A percentile compares a stretch with the other conserved stretches of the same genome.
These are phyloP conservation scores for Turnix velox DNA, from an alignment of 2,113 vertebrate species.

Conservation along the genomic window DNA sequence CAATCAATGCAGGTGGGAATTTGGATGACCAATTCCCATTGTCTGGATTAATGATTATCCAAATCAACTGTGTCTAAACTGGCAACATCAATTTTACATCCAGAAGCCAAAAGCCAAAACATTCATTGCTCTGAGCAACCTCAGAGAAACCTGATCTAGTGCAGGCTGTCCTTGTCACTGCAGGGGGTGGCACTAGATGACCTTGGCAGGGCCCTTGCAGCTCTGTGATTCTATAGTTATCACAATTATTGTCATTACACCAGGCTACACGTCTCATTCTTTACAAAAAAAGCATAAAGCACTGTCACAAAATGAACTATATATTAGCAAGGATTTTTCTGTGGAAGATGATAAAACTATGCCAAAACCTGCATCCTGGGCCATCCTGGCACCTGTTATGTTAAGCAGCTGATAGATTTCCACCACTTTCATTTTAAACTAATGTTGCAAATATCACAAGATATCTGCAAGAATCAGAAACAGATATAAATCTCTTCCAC, in stretches of 20 bases:
- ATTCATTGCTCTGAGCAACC: not conserved
- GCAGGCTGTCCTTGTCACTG: no score
- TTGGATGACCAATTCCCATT: not conserved
- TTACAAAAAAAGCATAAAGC: accelerated
- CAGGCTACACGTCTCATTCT: not conserved
- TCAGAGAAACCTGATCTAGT: no score
- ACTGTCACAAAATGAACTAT: not conserved
- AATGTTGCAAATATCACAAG: not conserved
- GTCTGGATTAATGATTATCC: not conserved
- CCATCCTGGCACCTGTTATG: not conserved
- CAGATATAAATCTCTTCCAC: not conserved
- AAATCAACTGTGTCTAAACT: not conserved
- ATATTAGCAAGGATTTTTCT: not conserved
- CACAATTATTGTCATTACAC: not conserved
- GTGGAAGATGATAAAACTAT: not conserved
- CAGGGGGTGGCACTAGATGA: no score
- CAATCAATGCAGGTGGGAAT: not conserved
- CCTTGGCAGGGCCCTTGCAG: no score
- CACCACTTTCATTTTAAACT: not conserved
- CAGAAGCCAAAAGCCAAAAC: not conserved
- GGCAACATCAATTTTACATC: not conserved
- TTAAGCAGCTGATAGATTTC: not conserved
- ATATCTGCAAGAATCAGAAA: not conserved
- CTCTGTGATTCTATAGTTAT: no score
- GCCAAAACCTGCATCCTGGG: not conserved